Evolutionary conservation across 2,797 vertebrate species (phyloP), one percentile per base, ranked within the genome.

Genomic region (Syngnathus rostellatus): DNA sequence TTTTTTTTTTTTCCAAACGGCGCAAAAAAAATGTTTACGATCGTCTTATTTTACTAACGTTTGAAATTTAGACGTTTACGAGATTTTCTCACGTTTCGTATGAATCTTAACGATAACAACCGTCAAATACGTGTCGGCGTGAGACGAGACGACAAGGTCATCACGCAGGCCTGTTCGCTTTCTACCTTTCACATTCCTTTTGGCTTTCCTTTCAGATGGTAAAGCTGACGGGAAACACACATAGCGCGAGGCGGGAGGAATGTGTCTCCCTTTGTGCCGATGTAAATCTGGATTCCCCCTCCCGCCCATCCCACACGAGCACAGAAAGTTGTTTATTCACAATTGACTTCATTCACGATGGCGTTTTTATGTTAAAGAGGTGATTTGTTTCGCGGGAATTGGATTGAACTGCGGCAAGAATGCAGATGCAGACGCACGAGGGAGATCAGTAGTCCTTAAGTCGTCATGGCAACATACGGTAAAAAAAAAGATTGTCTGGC

Each of bases 331-430:
- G 40, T 62, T 62, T 62, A 62, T 62, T 62, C 21, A 25, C 31
- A 62, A 62, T 45, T 14, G 41, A 45, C 40, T 62, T 25, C 9
- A 25, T 16, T 12, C 60, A 25, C 14, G 14, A 58, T 58, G 55
- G 31, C 3, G 25, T 62, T 17, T 62, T 41, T 45, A 62, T 62
- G 41, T 21, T 25, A 25, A 45, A 62, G 21, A 45, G n/a, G 21
- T 12, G 17, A 62, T 62, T 62, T 45, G 40, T 62, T 57, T 23
- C 16, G 60, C 6, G 38, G 58, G n/a, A 41, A 62, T 62, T 12
- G 25, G 39, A 61, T 61, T 60, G 21, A 62, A 61, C 6, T 31
- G 60, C 6, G 17, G 40, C 2, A 21, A 16, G 19, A 54, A 8
- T 54, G 37, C 9, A 39, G n/a, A 19, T 21, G 37, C 37, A 40